Evolutionary conservation across 2,113 vertebrate species (phyloP), one percentile per base, ranked within the genome.

Genomic region (Hyaena hyaena): DNA sequence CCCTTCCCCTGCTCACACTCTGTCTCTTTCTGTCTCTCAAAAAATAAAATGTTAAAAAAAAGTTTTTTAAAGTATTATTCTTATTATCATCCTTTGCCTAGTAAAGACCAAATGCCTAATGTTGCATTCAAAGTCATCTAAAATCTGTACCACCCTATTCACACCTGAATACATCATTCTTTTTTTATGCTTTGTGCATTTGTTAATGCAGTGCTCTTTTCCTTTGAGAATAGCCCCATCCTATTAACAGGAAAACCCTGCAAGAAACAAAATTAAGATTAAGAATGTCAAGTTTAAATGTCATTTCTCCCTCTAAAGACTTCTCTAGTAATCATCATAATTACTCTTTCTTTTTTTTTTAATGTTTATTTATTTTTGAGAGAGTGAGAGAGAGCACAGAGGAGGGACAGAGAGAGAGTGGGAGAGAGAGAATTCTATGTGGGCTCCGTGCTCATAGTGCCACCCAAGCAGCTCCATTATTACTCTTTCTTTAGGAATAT

Each of bases 11-110:
- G 55, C 0, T 58, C 19, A 58, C 19, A 21, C 55, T 58, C 2
- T 58, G 0, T 58, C 55, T 58, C 15, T 55, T 17, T 58, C 55
- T 58, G 55, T 58, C 55, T 58, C 55, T 58, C 55, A 58, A 21
- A 53, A 53, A 53, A 53, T 53, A 53, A 53, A 53, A 53, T 53
- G 53, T 53, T 53, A 17, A 53, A 53, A 53, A 53, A 16, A 53
- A 58, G 55, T 58, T 21, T 58, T 58, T 58, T 58, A 12, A 77
- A 86, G 39, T 82, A 77, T 26, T 74, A 66, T 91, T 94, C 81
- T 94, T 8, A 58, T 84, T 95, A 66, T 68, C 21, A 26, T 95
- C 55, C 5, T 92, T 89, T 92, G 73, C 84, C 74, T 48, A 80
- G 12, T 71, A 43, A 90, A 88, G 31, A 88, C 33, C 69, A 88